These are phyloP conservation scores for Gymnodraco acuticeps DNA, from an alignment of 2,797 vertebrate species.

Conservation along the genomic window DNA sequence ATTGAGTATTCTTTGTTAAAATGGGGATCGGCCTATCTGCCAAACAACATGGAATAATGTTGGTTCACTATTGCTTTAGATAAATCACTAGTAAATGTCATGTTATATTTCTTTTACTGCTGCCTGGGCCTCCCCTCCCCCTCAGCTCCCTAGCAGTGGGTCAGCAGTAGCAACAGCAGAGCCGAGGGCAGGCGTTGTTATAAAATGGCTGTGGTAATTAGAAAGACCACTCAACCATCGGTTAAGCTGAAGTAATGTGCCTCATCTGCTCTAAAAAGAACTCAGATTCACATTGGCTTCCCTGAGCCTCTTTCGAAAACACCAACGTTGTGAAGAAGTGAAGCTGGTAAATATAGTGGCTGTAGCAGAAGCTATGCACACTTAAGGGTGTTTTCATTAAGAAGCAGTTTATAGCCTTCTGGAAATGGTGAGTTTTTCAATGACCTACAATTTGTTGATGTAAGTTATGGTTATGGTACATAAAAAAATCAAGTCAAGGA, in stretches of 20 bases:
- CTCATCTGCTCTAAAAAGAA: constrained; percentile 60
- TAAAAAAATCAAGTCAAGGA: constrained; percentile 9
- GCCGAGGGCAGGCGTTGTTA: constrained; percentile 71
- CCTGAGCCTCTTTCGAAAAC: constrained; percentile 28
- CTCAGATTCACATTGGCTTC: constrained; percentile 26
- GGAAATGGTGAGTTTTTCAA: constrained; percentile 2
- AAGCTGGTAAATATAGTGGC: constrained; percentile 9
- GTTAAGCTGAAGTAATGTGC: constrained; percentile 69
- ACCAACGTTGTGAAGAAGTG: constrained; percentile 35
- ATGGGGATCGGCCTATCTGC: background rate
- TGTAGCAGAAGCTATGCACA: constrained; percentile 9
- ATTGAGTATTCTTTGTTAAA: background rate
- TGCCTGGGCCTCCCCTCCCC: constrained; percentile 55
- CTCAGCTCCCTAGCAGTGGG: constrained; percentile 55
- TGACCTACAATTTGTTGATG: constrained; percentile 21
- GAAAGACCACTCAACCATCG: constrained; percentile 70
- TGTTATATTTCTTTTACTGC: constrained; percentile 46
- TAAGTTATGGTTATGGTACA: constrained; percentile 13
- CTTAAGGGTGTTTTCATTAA: constrained; percentile 9
- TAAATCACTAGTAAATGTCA: constrained; percentile 6
- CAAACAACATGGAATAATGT: background rate
- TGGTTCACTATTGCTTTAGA: constrained; percentile 1
- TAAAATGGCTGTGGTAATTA: constrained; percentile 72
- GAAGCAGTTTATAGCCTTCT: background rate
- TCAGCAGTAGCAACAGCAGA: constrained; percentile 70